These are phyloP conservation scores for Quadriops clusia DNA, from an alignment of 2,888 invertebrate species.

Conservation along the genomic window DNA sequence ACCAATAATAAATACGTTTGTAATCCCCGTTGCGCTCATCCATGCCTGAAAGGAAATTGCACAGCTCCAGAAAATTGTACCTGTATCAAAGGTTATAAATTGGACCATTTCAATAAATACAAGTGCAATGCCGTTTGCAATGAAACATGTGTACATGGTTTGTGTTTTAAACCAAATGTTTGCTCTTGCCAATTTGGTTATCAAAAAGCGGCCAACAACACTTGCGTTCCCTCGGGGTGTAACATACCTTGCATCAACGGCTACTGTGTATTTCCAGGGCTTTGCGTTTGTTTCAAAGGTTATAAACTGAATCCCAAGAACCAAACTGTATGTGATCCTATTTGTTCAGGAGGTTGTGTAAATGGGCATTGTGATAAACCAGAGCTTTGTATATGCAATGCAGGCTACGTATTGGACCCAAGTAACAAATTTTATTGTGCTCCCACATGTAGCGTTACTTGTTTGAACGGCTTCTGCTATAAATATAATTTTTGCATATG, in stretches of 20 bases:
- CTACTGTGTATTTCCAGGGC: too few relatives aligned
- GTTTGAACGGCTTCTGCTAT: too few relatives aligned
- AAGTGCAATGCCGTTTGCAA: slow-evolving; percentile 10
- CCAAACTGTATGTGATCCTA: slow-evolving; percentile 11
- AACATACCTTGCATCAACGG: too few relatives aligned
- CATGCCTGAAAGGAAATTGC: slow-evolving; percentile 37
- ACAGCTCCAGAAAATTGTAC: slow-evolving; percentile 39
- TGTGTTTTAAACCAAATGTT: slow-evolving; percentile 10
- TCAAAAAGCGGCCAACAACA: too few relatives aligned
- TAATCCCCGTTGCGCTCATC: slow-evolving; percentile 31
- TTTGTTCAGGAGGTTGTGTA: slow-evolving; percentile 10
- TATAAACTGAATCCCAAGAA: slow-evolving; percentile 3
- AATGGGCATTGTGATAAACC: slow-evolving; percentile 3
- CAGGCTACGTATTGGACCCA: slow-evolving; percentile 7
- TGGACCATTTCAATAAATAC: slow-evolving; percentile 14
- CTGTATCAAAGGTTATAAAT: slow-evolving; percentile 35
- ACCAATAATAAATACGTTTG: slow-evolving; percentile 32
- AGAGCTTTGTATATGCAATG: slow-evolving; percentile 6
- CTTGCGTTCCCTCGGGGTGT: too few relatives aligned
- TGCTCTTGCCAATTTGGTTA: too few relatives aligned
- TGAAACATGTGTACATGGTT: slow-evolving; percentile 11
- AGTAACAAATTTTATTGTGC: too few relatives aligned
- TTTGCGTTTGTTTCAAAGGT: too few relatives aligned
- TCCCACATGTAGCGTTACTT: too few relatives aligned
- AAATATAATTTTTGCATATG: too few relatives aligned